Evolutionary conservation across 2,797 vertebrate genomes (phyloP).

Genomic region (Champsocephalus esox): DNA sequence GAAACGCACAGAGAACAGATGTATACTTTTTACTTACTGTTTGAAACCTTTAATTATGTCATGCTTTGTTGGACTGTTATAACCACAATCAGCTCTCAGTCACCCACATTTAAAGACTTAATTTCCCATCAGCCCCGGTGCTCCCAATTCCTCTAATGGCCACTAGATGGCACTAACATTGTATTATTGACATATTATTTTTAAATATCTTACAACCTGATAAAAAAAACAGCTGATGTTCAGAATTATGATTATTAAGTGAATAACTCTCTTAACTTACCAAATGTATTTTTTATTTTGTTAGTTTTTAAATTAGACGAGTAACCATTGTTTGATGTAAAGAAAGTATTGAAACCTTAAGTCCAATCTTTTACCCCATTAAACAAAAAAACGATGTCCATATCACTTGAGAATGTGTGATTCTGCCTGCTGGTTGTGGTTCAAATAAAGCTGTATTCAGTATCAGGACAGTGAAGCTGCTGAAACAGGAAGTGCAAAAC

Average conservation of each 20-base stretch:
- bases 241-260: too few relatives aligned
- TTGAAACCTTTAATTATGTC: constrained; percentile 22
- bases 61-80: neutral
- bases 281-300: too few relatives aligned
- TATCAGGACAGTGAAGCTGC: constrained; percentile 4
- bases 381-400: too few relatives aligned
- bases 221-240: too few relatives aligned
- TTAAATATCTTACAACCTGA: neutral
- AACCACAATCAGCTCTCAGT: neutral
- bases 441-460: neutral
- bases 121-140: neutral
- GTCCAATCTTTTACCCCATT: too few relatives aligned
- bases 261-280: too few relatives aligned
- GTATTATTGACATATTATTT: neutral
- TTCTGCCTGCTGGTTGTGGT: constrained; percentile 7
- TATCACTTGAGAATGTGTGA: neutral
- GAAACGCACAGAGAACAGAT: constrained; percentile 9
- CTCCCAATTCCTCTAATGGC: neutral
- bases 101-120: neutral
- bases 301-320: too few relatives aligned
- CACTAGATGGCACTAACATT: neutral
- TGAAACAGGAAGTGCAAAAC: constrained; percentile 8
- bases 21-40: neutral
- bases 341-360: too few relatives aligned
- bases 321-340: too few relatives aligned